These are phyloP conservation scores for zebrafish (Danio rerio) DNA, from an alignment of 2,113 vertebrate genomes.

Conservation along the genomic window GRCz12tu NC_133189.1:45441501-45442000, in stretches of 20 bases:
- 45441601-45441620: no score
- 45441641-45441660: neutral
- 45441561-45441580: neutral
- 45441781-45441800: neutral
- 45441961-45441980: neutral
- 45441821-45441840: neutral
- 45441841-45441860: neutral
- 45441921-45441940: slow-evolving; percentile 37
- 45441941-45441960: neutral
- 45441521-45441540: neutral
- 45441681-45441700: neutral
- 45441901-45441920: slow-evolving; percentile 80
- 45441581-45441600: neutral
- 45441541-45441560: neutral
- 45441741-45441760: neutral
- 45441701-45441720: neutral
- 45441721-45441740: neutral
- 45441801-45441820: neutral
- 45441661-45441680: neutral
- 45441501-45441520: neutral
- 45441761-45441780: neutral
- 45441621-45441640: no score
- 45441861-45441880: neutral
- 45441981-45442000: neutral
- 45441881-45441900: slow-evolving; percentile 46